Conservation (phyloP, 2,888 invertebrate species). For the Neria commutata region DNA sequence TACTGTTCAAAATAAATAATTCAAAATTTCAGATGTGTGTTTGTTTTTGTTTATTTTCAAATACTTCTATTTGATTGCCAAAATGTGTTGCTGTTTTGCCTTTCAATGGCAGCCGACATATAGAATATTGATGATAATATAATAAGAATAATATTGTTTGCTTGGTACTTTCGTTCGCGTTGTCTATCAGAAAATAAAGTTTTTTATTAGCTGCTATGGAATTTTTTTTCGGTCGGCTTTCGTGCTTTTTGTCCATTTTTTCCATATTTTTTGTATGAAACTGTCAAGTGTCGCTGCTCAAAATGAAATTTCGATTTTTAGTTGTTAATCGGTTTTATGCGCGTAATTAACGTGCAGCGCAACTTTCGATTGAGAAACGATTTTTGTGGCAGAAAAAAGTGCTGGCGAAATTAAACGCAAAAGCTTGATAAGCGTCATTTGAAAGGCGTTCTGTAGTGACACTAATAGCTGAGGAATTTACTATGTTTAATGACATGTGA, state of each 20-base stretch:
- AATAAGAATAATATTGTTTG: constrained; percentile 10
- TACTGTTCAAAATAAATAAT: constrained; percentile 22
- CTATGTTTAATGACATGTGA: too few relatives aligned
- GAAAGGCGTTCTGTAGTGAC: too few relatives aligned
- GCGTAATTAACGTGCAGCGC: constrained; percentile 22
- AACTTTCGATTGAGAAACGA: too few relatives aligned
- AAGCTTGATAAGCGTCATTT: too few relatives aligned
- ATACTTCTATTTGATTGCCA: background rate
- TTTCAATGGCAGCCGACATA: background rate
- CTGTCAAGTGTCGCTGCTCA: constrained; percentile 3
- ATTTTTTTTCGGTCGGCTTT: background rate
- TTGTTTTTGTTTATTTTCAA: constrained; percentile 19
- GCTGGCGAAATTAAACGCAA: too few relatives aligned
- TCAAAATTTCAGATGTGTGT: constrained; percentile 9
- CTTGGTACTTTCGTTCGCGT: constrained; percentile 12
- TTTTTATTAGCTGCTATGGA: background rate
- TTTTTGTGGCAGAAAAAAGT: too few relatives aligned
- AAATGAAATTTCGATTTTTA: constrained; percentile 13
- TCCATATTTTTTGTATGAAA: too few relatives aligned
- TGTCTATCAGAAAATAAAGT: constrained; percentile 16
- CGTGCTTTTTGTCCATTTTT: too few relatives aligned
- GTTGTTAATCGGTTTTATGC: constrained; percentile 16
- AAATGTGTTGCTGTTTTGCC: background rate
- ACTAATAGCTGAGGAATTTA: too few relatives aligned
- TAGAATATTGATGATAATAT: constrained; percentile 14